Evolutionary conservation across 2,113 vertebrate genomes (phyloP), one percentile per base, ranked within the genome.

Genomic region (Carassius auratus): DNA sequence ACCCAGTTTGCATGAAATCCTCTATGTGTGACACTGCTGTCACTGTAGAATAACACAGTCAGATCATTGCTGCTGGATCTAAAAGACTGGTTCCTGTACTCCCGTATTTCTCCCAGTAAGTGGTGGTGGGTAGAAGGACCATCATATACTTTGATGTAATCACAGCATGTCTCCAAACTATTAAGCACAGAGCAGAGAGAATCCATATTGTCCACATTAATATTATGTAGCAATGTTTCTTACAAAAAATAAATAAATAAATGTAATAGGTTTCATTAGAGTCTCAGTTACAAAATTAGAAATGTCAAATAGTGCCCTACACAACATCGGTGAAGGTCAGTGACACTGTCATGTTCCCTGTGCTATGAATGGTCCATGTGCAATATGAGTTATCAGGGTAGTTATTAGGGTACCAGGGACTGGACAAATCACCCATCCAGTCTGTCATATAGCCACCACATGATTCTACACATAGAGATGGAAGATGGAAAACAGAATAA

Each of bases 341-440:
- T 4, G 19, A 38, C 19, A 85, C 78, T 0, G 30, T 42, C 17
- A 14, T 26, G 23, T 30, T 23, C 19, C 52, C 45, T 10, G 59
- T 26, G 36, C 68, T 52, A 13, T 8, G 17, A 38, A 87, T 79
- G 4, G 45, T 85, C 87, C 87, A 88, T 73, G 80, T 86, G 66
- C 87, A 88, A 8, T 7, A 17, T 38, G 81, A 59, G 15, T 74
- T 14, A 7, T 91, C 17, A 0, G 19, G 52, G n/a, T 95, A 92
- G 17, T 87, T 0, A 87, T 94, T 92, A 17, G 85, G 87, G 15
- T 86, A 86, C 30, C n/a, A 5, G 10, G 83, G 85, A 62, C 81
- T 88, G 9, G 5, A 69, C 48, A 88, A 84, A 26, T 81, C 76
- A 68, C 85, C 85, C 76, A 12, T 62, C 59, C 61, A 26, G 3